phyloP scores from a whole-genome alignment of 2,888 invertebrate genomes.

The Steinernema hermaphroditum region DNA sequence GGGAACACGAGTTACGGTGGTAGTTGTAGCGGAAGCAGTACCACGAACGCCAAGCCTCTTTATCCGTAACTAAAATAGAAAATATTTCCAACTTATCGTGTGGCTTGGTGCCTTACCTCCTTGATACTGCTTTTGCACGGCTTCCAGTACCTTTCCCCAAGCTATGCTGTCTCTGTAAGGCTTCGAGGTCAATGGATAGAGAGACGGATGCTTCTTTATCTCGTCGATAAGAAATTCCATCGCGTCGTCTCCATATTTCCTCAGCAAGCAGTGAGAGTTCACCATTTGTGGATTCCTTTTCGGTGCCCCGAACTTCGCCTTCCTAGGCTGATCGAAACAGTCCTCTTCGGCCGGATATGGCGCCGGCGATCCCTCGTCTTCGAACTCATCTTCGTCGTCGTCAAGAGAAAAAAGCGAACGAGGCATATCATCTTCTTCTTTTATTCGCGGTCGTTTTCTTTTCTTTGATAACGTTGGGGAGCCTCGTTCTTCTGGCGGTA shows the following conservation, averaged over 20 bases:
- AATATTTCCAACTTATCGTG: background rate
- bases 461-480: too few species aligned
- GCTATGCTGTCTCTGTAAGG: constrained; percentile 10
- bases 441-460: too few species aligned
- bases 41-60: constrained; percentile 18
- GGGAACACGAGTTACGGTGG: constrained; percentile 2
- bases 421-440: too few species aligned
- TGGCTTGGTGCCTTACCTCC: background rate
- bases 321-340: background rate
- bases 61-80: constrained; percentile 11
- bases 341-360: background rate
- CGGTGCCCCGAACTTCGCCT: background rate
- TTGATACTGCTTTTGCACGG: background rate
- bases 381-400: background rate
- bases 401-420: background rate
- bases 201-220: background rate
- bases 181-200: constrained; percentile 2
- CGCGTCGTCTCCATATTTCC: constrained; percentile 15
- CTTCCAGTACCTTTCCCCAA: constrained; percentile 19
- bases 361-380: background rate
- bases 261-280: background rate
- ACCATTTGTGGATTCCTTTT: background rate
- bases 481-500: too few species aligned
- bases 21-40: constrained; percentile 29
- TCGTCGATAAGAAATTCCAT: constrained; percentile 17